Evolutionary conservation across 2,113 vertebrate species (phyloP).

Genomic region (Platysternon megacephalum): DNA sequence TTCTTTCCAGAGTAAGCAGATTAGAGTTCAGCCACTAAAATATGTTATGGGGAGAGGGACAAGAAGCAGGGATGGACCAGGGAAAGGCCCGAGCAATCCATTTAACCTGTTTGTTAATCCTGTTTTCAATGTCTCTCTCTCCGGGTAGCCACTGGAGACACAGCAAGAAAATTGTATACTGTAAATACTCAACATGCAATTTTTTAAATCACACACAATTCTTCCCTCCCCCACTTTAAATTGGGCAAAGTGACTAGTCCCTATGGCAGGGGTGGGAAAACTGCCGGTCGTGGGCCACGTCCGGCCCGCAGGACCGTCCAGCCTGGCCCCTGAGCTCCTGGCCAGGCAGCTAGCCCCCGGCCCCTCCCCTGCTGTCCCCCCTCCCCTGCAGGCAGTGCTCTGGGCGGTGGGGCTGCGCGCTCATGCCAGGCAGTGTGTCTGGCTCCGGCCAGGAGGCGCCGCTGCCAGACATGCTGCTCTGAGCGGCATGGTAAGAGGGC

Average conservation of each 20-base stretch:
- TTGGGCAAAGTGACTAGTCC: background rate
- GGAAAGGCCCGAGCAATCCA: background rate
- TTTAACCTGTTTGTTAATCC: background rate
- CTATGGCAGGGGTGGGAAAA: too few species aligned
- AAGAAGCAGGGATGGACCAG: background rate
- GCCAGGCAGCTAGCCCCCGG: too few species aligned
- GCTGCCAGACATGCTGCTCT: too few species aligned
- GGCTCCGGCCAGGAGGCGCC: too few species aligned
- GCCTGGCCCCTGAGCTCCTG: too few species aligned
- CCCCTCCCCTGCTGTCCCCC: too few species aligned
- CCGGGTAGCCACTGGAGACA: background rate
- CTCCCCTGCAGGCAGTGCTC: too few species aligned
- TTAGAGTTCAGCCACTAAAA: background rate
- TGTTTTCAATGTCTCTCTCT: background rate
- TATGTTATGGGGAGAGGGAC: background rate
- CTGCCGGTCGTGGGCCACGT: too few species aligned
- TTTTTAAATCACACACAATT: background rate
- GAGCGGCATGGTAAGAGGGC: too few species aligned
- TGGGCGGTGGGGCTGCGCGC: too few species aligned
- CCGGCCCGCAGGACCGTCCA: too few species aligned
- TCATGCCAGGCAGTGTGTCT: too few species aligned
- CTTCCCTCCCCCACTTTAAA: background rate
- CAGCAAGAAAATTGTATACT: background rate
- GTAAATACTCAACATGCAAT: background rate
- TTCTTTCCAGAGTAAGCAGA: background rate